Percentiles rank a stretch among this genome's conserved stretches.
These are phyloP conservation scores for Drosophila sordidula DNA, from an alignment of 2,888 invertebrate species.

Conservation along the genomic window DNA sequence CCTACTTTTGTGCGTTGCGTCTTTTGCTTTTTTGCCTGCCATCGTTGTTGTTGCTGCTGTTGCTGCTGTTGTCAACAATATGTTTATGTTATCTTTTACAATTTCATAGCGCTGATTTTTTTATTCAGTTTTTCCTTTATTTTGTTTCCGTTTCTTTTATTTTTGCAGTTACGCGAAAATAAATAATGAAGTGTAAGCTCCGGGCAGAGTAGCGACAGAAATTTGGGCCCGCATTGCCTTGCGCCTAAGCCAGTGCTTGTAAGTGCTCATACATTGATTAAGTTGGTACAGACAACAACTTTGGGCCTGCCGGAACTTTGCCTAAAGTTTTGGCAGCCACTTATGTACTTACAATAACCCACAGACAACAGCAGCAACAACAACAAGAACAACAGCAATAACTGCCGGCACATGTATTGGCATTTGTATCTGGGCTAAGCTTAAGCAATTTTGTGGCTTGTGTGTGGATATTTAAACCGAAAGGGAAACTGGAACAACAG, in stretches of 20 bases:
- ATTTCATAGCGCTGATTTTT: conserved; percentile 62
- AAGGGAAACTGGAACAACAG: conserved; percentile 46
- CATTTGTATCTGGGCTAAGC: conserved; percentile 71
- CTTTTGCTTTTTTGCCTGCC: conserved; percentile 15
- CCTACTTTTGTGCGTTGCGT: conserved; percentile 66
- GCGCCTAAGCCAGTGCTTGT: conserved; percentile 58
- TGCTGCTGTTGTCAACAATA: conserved; percentile 72
- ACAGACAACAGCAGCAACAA: conserved; percentile 17
- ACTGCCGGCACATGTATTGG: conserved; percentile 64
- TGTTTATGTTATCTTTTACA: conserved; percentile 78
- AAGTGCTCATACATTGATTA: conserved; percentile 75
- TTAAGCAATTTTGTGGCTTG: conserved; percentile 65
- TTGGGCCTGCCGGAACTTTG: conserved; percentile 52
- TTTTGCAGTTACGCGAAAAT: conserved; percentile 39
- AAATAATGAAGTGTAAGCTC: conserved; percentile 75
- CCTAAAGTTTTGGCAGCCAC: conserved; percentile 68
- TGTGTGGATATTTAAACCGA: conserved; percentile 61
- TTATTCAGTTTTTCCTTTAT: conserved; percentile 5
- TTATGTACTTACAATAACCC: conserved; percentile 65
- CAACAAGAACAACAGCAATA: conserved; percentile 17
- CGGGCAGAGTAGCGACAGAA: conserved; percentile 7
- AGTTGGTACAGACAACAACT: conserved; percentile 51
- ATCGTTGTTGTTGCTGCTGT: conserved; percentile 23
- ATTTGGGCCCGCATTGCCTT: conserved; percentile 36
- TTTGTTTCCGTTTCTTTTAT: not conserved